Evolutionary conservation across 92 coral and sea anemone genomes (phyloP).

Genomic region (Chrysogorgia sp.): DNA sequence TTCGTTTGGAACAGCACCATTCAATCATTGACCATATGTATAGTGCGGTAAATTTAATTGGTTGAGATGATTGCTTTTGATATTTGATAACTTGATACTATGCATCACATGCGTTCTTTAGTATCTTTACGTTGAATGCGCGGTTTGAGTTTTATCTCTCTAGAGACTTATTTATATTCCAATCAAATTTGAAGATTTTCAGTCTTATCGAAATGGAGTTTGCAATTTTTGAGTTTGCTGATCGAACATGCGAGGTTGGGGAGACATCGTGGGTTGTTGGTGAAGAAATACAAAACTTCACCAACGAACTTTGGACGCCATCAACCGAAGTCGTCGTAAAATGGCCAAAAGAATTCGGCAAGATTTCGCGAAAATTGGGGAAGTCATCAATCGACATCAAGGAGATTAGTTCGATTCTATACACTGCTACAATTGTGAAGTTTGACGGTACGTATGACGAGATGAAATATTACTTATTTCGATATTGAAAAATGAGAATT

Average conservation of each 20-base stretch:
- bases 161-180: not conserved
- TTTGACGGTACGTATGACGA: slow-evolving; percentile 4
- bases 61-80: not conserved
- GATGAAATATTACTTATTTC: too few relatives aligned
- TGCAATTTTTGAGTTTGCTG: slow-evolving; percentile 19
- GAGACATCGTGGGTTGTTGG: slow-evolving; percentile 21
- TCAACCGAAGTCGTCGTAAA: not conserved
- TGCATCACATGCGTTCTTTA: not conserved
- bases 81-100: too few relatives aligned
- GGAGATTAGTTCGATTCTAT: not conserved
- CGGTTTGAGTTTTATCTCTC: not conserved
- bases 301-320: not conserved
- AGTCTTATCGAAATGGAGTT: slow-evolving; percentile 2
- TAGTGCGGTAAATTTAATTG: slow-evolving; percentile 9
- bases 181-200: not conserved
- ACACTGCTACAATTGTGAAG: slow-evolving; percentile 9
- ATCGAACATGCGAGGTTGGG: slow-evolving; percentile 16
- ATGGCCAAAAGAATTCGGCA: slow-evolving; percentile 29
- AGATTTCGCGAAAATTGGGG: slow-evolving; percentile 12
- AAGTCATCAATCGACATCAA: slow-evolving; percentile 3
- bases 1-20: too few relatives aligned
- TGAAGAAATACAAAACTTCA: not conserved
- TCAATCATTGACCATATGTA: not conserved
- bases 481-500: too few relatives aligned
- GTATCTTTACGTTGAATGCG: not conserved